Evolutionary conservation across 2,113 vertebrate species (phyloP).

Genomic region (Centropus unirufus): DNA sequence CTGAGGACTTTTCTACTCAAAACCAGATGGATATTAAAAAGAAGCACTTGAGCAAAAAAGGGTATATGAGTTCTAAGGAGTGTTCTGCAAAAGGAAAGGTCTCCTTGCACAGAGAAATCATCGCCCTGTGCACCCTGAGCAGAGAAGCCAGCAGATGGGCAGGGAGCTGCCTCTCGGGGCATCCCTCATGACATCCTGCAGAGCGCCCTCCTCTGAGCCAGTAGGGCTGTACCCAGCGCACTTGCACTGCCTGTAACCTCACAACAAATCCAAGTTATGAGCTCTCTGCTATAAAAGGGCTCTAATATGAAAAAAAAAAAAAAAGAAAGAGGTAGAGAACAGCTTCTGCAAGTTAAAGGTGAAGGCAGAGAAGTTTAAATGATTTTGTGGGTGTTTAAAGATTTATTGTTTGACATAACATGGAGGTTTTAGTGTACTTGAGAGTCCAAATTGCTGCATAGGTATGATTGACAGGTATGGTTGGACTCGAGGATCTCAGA

Average conservation of each 20-base stretch:
- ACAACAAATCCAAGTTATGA: background rate
- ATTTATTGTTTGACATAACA: background rate
- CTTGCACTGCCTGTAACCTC: background rate
- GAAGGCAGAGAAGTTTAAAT: background rate
- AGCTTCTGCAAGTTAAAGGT: background rate
- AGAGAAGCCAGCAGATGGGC: background rate
- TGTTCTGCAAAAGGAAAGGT: background rate
- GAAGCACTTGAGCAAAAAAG: background rate
- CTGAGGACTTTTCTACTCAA: background rate
- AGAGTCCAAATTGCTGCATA: background rate
- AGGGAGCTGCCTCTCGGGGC: background rate
- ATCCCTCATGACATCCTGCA: accelerated
- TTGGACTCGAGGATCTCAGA: too few species aligned
- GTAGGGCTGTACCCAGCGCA: background rate
- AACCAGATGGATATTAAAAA: background rate
- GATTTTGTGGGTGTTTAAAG: background rate
- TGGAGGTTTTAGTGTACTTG: background rate
- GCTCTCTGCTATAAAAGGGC: background rate
- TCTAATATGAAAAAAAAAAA: background rate
- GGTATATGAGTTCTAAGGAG: background rate
- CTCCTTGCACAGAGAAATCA: background rate
- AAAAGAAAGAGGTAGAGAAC: background rate
- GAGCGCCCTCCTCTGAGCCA: accelerated
- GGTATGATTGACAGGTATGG: too few species aligned
- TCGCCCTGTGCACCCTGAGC: background rate